A percentile compares a stretch with the other conserved stretches of the same genome.
phyloP scores from a whole-genome alignment of 2,888 invertebrate genomes.

The Eristalis arbustorum region DNA sequence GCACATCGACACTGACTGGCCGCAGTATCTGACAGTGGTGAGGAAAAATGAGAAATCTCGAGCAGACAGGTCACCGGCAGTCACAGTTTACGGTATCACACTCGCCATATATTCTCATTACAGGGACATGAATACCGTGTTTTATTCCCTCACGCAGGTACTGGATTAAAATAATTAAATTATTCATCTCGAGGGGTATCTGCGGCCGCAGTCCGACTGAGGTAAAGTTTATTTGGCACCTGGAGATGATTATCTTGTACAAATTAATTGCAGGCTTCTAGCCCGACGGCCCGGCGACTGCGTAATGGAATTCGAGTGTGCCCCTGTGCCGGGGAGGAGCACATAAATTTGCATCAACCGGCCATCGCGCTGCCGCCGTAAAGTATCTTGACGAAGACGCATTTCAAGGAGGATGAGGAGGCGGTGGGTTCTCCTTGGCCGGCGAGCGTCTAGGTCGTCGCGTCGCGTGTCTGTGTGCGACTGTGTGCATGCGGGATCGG shows the following conservation, averaged over 20 bases:
- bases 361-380: constrained; percentile 37
- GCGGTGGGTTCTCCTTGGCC: constrained; percentile 37
- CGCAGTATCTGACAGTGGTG: neutral
- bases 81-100: constrained; percentile 79
- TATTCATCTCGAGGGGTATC: constrained; percentile 55
- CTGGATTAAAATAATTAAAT: constrained; percentile 72
- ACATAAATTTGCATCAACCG: constrained; percentile 43
- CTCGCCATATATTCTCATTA: constrained; percentile 80
- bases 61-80: constrained; percentile 42
- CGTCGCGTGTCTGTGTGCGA: neutral
- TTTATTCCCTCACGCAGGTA: constrained; percentile 73
- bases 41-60: constrained; percentile 57
- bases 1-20: neutral
- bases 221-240: constrained; percentile 80
- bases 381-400: constrained; percentile 58
- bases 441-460: neutral
- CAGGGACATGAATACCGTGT: constrained; percentile 73
- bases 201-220: constrained; percentile 6
- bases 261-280: constrained; percentile 77
- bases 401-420: constrained; percentile 56
- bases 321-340: constrained; percentile 24
- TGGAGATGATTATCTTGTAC: constrained; percentile 80
- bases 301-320: constrained; percentile 47
- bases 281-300: neutral
- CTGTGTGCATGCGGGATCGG: constrained; percentile 18